Conservation (phyloP, 2,797 vertebrate species). For the Hozukius guyotensis region DNA sequence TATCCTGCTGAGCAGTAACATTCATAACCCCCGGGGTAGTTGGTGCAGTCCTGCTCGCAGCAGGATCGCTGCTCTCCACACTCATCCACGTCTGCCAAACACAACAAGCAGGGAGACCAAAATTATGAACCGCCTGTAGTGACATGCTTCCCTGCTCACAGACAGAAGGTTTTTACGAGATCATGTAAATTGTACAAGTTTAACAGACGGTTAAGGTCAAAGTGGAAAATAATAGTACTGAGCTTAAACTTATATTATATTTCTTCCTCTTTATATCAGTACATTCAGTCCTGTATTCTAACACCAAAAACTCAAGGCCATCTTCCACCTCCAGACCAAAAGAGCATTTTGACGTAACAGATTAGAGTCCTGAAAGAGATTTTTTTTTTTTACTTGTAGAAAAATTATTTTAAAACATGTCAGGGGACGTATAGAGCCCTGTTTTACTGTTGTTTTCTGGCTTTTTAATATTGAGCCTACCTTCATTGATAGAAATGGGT, state of each 20-base stretch:
- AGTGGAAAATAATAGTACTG: neutral
- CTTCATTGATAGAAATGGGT: neutral
- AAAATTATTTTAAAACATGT: neutral
- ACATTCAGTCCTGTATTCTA: neutral
- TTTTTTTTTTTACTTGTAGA: neutral
- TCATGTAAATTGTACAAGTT: slow-evolving; percentile 13
- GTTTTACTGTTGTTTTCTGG: neutral
- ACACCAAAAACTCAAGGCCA: neutral
- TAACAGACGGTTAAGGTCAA: slow-evolving; percentile 13
- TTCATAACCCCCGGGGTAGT: slow-evolving; percentile 95
- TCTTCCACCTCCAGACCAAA: neutral
- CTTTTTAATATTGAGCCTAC: neutral
- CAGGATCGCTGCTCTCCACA: slow-evolving; percentile 86
- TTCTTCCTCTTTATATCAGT: neutral
- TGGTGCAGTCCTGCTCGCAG: slow-evolving; percentile 92
- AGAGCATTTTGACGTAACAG: neutral
- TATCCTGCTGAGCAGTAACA: slow-evolving; percentile 93
- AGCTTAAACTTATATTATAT: neutral
- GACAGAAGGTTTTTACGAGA: slow-evolving; percentile 11
- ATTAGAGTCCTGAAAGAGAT: neutral
- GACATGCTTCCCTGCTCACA: neutral
- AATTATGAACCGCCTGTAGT: neutral
- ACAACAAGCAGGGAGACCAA: slow-evolving; percentile 38
- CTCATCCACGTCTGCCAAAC: slow-evolving; percentile 88
- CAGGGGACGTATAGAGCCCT: neutral